These are phyloP conservation scores for Drosophila murphyi DNA, from an alignment of 1,140 invertebrate genomes.

Conservation along the genomic window DNA sequence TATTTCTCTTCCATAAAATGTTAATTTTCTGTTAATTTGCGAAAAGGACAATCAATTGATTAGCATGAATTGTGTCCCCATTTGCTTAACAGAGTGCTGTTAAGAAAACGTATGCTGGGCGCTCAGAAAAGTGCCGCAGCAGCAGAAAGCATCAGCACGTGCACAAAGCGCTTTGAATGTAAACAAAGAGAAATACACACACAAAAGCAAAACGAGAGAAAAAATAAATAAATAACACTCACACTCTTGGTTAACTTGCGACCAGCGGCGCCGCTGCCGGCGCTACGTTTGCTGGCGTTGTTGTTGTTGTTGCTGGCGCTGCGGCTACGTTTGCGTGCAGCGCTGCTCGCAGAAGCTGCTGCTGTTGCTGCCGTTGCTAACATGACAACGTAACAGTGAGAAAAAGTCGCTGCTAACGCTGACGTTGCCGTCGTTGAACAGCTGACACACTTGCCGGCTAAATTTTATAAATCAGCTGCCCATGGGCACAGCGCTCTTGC, in stretches of 20 bases:
- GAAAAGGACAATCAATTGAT: constrained; percentile 27
- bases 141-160: constrained; percentile 59
- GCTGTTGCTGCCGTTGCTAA: constrained; percentile 65
- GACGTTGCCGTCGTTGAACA: constrained; percentile 52
- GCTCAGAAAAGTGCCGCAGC: constrained; percentile 52
- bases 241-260: constrained; percentile 77
- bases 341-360: constrained; percentile 46
- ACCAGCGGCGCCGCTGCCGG: constrained; percentile 58
- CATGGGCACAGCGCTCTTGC: constrained; percentile 29
- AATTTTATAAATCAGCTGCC: constrained; percentile 69
- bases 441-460: constrained; percentile 77
- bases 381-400: constrained; percentile 55
- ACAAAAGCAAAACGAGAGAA: constrained; percentile 27
- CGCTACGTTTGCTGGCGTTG: constrained; percentile 64
- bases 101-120: constrained; percentile 58
- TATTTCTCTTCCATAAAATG: constrained; percentile 11
- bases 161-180: constrained; percentile 64
- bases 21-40: constrained; percentile 23
- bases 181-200: constrained; percentile 67
- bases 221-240: constrained; percentile 59
- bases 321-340: constrained; percentile 70
- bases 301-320: constrained; percentile 60
- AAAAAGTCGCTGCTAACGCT: constrained; percentile 36
- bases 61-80: constrained; percentile 51
- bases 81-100: constrained; percentile 54